phyloP scores from a whole-genome alignment of 2,113 vertebrate genomes.

The Cephalopterus ornatus region DNA sequence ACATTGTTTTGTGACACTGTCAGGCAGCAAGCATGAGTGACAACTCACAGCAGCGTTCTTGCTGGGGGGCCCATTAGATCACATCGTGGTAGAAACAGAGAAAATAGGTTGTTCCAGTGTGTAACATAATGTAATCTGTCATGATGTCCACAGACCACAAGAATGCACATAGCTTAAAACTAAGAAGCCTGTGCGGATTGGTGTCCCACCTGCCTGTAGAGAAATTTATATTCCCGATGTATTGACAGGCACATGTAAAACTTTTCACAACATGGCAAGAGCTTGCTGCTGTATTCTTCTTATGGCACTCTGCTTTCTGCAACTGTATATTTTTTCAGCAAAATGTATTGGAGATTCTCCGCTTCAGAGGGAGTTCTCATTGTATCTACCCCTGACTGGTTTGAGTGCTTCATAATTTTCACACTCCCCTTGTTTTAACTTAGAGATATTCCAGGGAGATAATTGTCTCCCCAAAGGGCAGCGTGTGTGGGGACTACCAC shows the following conservation, averaged over 20 bases:
- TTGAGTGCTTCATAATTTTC: background rate
- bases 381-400: background rate
- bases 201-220: background rate
- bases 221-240: background rate
- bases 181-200: background rate
- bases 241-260: background rate
- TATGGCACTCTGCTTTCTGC: background rate
- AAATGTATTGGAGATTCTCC: background rate
- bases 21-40: background rate
- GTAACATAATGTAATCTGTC: background rate
- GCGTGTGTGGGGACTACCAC: too few species aligned
- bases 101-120: background rate
- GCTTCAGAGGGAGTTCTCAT: background rate
- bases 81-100: background rate
- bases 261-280: background rate
- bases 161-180: background rate
- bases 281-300: background rate
- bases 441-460: background rate
- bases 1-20: background rate
- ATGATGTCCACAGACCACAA: background rate
- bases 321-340: background rate
- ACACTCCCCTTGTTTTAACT: background rate
- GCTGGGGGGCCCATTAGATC: slow-evolving; percentile 21
- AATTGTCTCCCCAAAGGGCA: background rate
- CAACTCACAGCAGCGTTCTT: background rate